Base-by-base conservation (phyloP, 2,113 vertebrate genomes). In the Pangasianodon gigas region DNA sequence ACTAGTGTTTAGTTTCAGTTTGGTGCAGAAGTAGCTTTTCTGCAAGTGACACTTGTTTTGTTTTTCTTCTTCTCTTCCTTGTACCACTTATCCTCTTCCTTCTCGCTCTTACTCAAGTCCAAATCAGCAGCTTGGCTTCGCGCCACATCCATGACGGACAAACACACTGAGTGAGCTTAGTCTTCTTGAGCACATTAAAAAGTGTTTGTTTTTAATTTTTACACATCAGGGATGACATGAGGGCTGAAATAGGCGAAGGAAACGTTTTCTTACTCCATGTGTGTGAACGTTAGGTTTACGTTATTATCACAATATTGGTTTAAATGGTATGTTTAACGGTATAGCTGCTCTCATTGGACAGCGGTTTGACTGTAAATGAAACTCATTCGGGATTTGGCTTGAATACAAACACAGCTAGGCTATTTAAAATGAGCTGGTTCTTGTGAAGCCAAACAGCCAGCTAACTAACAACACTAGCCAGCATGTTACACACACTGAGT, bases 241-340 rank as follows among this genome's bases (percentile, higher is more conserved):
- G 81, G 89, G 92, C 91, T 85, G 24, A 83, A 58, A 13, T 16
- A 14, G n/a, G 51, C 32, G 29, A 81, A 18, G 75, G 44, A 79
- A 79, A 79, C 21, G 21, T 46, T 24, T 52, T 26, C 77, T 52
- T 52, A n/a, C n/a, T 82, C 52, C 9, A 1, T 11, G 52, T 41
- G 54, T 58, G 54, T 58, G 18, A 58, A 9, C 16, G 41, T 14
- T 58, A 58, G 81, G 54, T 21, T 83, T 41, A 41, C 0, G 2
- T 83, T 32, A 37, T 82, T 10, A 21, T 54, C 51, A n/a, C 48
- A 83, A 6, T 83, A 58, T 5, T 41, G n/a, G 80, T 56, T 80
- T 19, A 37, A 37, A 83, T 24, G 51, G 51, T 37, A 7, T n/a
- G 77, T 52, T 52, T 26, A 52, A 80, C 6, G 13, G 16, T 58